Conservation (phyloP, 1,140 invertebrate species). For the Drosophila carrolli region DNA sequence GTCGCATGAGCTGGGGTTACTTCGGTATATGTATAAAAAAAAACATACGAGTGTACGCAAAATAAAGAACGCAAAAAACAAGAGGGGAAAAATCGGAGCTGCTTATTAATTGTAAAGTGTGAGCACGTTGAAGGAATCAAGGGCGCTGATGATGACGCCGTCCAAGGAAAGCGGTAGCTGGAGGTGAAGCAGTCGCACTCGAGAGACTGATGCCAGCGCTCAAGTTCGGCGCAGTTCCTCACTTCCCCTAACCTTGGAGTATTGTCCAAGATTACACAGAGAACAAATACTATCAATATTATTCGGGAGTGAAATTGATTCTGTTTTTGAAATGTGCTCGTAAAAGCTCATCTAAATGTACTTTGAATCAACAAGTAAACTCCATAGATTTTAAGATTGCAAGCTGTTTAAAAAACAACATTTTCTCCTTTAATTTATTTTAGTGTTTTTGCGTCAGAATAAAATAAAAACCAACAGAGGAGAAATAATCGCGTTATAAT, state of each 20-base stretch:
- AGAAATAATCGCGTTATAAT: too few species aligned
- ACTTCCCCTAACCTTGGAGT: background rate
- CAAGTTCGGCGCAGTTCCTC: conserved; percentile 27
- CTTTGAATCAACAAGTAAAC: too few species aligned
- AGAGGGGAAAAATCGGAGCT: conserved; percentile 39
- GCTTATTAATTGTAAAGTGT: conserved; percentile 82
- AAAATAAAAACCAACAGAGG: too few species aligned
- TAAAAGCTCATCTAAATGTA: too few species aligned
- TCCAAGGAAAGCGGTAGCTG: conserved; percentile 29
- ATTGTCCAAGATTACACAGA: conserved; percentile 1
- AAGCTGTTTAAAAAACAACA: too few species aligned
- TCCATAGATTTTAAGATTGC: too few species aligned
- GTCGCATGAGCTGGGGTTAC: conserved; percentile 49
- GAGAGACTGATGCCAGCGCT: conserved; percentile 44
- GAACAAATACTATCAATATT: background rate
- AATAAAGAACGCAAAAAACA: conserved; percentile 21
- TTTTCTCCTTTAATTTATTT: too few species aligned
- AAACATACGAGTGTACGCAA: conserved; percentile 30
- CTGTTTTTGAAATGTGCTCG: too few species aligned
- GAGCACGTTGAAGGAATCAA: conserved; percentile 77
- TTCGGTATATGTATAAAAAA: conserved; percentile 16
- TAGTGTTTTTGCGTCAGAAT: too few species aligned
- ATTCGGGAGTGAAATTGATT: background rate
- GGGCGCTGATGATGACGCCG: conserved; percentile 72
- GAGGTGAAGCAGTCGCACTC: conserved; percentile 32